Conservation (phyloP, 2,113 vertebrate genomes). For the Aldabrachelys gigantea region DNA sequence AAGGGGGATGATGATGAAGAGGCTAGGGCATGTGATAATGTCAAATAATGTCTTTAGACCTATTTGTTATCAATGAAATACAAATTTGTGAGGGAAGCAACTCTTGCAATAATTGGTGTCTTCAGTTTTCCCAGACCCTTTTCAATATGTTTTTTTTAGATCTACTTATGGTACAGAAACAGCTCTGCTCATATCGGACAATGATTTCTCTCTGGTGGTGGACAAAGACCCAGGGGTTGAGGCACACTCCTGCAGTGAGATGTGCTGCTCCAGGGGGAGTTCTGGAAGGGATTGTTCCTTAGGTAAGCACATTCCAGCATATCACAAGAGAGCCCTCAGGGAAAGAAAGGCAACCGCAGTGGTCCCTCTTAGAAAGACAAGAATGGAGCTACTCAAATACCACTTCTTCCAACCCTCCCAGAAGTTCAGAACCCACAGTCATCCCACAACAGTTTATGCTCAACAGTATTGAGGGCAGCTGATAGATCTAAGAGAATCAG, state of each 20-base stretch:
- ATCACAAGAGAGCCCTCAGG: not conserved
- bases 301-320: not conserved
- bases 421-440: not conserved
- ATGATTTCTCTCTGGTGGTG: not conserved
- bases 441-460: fast-evolving
- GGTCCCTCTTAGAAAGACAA: not conserved
- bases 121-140: not conserved
- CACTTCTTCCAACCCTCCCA: not conserved
- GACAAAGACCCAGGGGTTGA: not conserved
- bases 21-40: not conserved
- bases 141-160: conserved; percentile 1
- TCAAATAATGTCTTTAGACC: not conserved
- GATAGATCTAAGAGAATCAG: not conserved
- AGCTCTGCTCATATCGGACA: not conserved
- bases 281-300: not conserved
- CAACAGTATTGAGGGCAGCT: not conserved
- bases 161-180: not conserved
- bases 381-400: not conserved
- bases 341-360: not conserved
- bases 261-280: not conserved
- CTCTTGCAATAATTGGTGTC: not conserved
- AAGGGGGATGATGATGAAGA: not conserved
- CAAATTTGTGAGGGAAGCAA: not conserved
- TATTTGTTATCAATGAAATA: not conserved
- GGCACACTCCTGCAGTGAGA: not conserved